Evolutionary conservation across 2,113 vertebrate species (phyloP), one percentile per base, ranked within the genome.

Genomic region (Sminthopsis crassicaudata): DNA sequence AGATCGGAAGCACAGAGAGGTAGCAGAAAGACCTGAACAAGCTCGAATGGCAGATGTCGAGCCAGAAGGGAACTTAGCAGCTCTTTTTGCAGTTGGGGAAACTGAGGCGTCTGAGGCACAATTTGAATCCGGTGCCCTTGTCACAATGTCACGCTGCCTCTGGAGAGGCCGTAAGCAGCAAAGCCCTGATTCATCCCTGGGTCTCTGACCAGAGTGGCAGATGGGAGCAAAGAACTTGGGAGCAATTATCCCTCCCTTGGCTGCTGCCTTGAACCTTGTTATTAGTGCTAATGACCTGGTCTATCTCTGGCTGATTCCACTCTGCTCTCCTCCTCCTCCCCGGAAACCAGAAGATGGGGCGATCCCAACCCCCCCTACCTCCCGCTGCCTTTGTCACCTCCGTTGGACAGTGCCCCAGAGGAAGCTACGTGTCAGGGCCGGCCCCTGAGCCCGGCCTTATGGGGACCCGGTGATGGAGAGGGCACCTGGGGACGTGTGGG

Each of bases 381-480:
- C 89, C 22, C 53, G 67, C n/a, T 12, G 26, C 1, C 46, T 60
- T 90, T 30, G 60, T 84, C 0, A 0, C 46, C 67, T 57, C n/a
- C 67, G n/a, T 53, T 92, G 90, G 96, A 27, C 53, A 90, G 92
- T 92, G 57, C 91, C 19, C 53, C n/a, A 89, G 57, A 42, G 36
- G 19, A 84, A 89, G 53, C 60, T n/a, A 92, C 27, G 48, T n/a
- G 92, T 90, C 52, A 93, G 50, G 93, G 93, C 92, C 30, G 92
- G 50, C 92, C 54, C 84, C 93, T 53, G 88, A 91, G 91, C 91
- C 2, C 48, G 89, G 42, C 90, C 91, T 97, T 94, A 92, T 94
- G 92, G 93, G 95, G 97, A 93, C 91, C 90, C 52, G 67, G 89
- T 42, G 55, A 90, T 96, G 30, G 88, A 57, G 46, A 92, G 92